These are phyloP conservation scores for Pygmarrhopalites habei DNA, from an alignment of 1,140 invertebrate genomes.

Conservation along the genomic window DNA sequence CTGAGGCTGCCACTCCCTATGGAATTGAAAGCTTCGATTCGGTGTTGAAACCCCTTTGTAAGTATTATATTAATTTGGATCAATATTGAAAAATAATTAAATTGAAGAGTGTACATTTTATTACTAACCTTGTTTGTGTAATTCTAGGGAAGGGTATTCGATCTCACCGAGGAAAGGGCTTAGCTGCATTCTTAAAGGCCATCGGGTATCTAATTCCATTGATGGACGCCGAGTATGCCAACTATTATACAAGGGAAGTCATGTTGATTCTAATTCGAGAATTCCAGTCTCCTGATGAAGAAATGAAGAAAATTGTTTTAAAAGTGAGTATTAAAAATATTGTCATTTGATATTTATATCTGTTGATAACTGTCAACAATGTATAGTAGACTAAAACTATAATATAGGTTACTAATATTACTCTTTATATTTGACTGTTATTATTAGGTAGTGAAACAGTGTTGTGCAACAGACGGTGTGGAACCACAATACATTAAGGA, in stretches of 20 bases:
- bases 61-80: too few relatives aligned
- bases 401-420: too few relatives aligned
- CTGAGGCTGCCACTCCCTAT: constrained; percentile 97
- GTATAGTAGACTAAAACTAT: too few relatives aligned
- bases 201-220: constrained; percentile 98
- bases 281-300: constrained; percentile 99
- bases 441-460: constrained; percentile 94
- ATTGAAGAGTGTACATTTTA: background rate
- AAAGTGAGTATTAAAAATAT: constrained; percentile 57
- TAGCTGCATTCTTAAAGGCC: constrained; percentile 97
- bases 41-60: constrained; percentile 96
- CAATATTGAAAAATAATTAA: background rate
- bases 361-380: background rate
- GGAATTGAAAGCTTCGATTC: constrained; percentile 99
- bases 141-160: constrained; percentile 84
- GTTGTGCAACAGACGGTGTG: constrained; percentile 99
- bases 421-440: too few relatives aligned
- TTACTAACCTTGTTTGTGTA: too few relatives aligned
- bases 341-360: constrained; percentile 9
- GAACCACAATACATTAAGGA: constrained; percentile 98
- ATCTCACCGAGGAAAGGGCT: constrained; percentile 94
- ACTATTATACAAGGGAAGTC: constrained; percentile 99
- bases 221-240: constrained; percentile 99
- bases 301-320: constrained; percentile 99
- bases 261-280: constrained; percentile 99